These are phyloP conservation scores for Rhyacophila evoluta DNA, from an alignment of 2,888 invertebrate species.

Conservation along the genomic window DNA sequence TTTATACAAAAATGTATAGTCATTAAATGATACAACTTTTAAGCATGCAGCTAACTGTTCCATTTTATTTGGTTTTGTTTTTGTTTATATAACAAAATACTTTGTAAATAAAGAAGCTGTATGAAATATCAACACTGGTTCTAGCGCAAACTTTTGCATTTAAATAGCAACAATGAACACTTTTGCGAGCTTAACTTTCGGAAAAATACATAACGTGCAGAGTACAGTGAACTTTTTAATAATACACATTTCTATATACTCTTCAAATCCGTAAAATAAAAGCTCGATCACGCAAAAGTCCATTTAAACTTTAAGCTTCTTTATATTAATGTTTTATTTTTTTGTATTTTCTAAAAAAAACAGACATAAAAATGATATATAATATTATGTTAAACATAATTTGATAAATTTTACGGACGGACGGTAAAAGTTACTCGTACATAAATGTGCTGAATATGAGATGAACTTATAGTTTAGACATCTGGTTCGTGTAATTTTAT, in stretches of 20 bases:
- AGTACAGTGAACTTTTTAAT: neutral
- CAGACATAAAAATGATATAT: too few relatives aligned
- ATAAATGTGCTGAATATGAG: too few relatives aligned
- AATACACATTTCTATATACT: neutral
- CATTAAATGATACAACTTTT: too few relatives aligned
- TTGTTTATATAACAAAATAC: neutral
- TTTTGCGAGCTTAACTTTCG: neutral
- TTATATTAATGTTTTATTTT: neutral
- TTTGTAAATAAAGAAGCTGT: neutral
- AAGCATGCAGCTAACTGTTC: too few relatives aligned
- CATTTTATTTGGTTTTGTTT: too few relatives aligned
- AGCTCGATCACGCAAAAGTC: neutral
- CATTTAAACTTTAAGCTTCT: neutral
- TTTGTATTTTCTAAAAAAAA: too few relatives aligned
- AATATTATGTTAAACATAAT: too few relatives aligned
- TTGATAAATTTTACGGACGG: too few relatives aligned
- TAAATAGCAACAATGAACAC: constrained; percentile 8
- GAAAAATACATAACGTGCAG: neutral
- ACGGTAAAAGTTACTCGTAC: too few relatives aligned
- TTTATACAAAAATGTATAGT: too few relatives aligned
- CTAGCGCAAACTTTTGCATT: neutral
- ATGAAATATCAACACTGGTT: neutral
- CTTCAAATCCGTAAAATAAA: neutral
- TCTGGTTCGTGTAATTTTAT: too few relatives aligned
- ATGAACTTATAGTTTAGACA: too few relatives aligned